Percentiles rank a stretch among this genome's conserved stretches.
These are phyloP conservation scores for Actinemys pallida DNA, from an alignment of 2,113 vertebrate genomes.

Conservation along the genomic window DNA sequence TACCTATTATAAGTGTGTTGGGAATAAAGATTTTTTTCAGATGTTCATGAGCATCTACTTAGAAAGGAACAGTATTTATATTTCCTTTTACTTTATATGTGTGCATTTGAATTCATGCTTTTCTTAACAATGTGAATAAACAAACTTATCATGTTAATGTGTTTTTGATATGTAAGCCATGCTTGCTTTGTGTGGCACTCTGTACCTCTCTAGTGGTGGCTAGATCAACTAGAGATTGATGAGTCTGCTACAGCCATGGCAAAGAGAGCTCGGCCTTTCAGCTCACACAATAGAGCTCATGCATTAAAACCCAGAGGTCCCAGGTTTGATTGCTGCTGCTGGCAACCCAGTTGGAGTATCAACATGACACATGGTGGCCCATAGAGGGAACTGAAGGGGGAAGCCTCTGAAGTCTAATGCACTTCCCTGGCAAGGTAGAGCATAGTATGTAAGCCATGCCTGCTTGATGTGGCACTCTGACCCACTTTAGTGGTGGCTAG, in stretches of 20 bases:
- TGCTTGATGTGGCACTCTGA: not conserved
- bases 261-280: not conserved
- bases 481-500: not conserved
- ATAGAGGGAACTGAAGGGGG: not conserved
- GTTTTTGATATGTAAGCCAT: not conserved
- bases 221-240: not conserved
- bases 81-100: not conserved
- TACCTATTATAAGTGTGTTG: not conserved
- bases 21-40: not conserved
- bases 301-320: not conserved
- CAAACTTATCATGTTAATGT: not conserved
- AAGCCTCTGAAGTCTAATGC: not conserved
- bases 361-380: not conserved
- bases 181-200: not conserved
- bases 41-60: not conserved
- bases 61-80: not conserved
- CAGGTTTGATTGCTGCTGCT: not conserved
- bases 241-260: not conserved
- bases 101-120: not conserved
- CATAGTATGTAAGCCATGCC: not conserved
- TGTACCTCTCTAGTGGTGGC: not conserved
- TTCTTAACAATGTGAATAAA: not conserved
- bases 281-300: not conserved
- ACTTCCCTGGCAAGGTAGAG: not conserved
- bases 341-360: not conserved